A percentile compares a stretch with the other conserved stretches of the same genome.
phyloP scores from a whole-genome alignment of 2,797 vertebrate species.

The Ptychobarbus kaznakovi region DNA sequence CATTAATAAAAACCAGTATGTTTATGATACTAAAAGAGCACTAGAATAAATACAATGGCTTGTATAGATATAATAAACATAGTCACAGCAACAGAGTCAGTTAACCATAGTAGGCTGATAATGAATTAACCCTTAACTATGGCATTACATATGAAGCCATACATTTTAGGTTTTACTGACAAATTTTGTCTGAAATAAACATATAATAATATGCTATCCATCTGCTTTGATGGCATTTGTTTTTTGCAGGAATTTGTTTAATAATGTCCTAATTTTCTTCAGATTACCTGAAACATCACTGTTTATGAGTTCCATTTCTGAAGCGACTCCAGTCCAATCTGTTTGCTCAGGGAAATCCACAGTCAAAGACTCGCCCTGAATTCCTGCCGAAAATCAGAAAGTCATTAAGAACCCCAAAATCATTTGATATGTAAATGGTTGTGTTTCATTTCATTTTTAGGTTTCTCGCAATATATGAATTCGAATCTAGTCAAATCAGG shows the following conservation, averaged over 20 bases:
- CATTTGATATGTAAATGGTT: not conserved
- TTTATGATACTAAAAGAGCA: not conserved
- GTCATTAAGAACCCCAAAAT: not conserved
- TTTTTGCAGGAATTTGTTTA: not conserved
- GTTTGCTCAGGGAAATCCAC: slow-evolving; percentile 50
- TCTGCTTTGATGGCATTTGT: not conserved
- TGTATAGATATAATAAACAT: not conserved
- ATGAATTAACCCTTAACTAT: too few species aligned
- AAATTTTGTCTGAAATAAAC: too few species aligned
- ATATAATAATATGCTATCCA: not conserved
- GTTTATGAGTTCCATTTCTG: slow-evolving; percentile 43
- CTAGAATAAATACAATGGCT: not conserved
- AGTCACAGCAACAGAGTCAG: not conserved
- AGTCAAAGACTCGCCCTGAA: slow-evolving; percentile 15
- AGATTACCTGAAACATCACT: slow-evolving; percentile 39
- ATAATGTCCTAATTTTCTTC: not conserved
- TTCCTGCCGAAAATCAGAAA: not conserved
- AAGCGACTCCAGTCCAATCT: slow-evolving; percentile 37
- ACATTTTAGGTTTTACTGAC: too few species aligned
- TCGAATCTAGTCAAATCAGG: not conserved
- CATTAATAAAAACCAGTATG: too few species aligned
- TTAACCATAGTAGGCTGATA: not conserved
- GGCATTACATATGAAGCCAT: too few species aligned
- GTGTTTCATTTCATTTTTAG: not conserved
- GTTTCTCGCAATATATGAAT: too few species aligned